Percentiles rank a stretch among this genome's conserved stretches.
phyloP scores from a whole-genome alignment of 2,113 vertebrate species.

The Sorex fumeus region DNA sequence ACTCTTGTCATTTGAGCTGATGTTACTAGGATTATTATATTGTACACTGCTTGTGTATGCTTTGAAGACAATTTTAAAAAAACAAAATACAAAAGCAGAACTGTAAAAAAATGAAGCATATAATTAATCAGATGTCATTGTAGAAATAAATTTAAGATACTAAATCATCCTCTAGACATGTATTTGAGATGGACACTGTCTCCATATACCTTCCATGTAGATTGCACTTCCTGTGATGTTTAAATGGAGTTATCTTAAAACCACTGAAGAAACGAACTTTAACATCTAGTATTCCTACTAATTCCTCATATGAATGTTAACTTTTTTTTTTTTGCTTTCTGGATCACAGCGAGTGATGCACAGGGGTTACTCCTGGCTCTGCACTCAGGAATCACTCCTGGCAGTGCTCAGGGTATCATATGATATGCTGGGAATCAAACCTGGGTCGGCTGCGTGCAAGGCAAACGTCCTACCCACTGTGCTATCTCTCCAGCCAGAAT shows the following conservation, averaged over 20 bases:
- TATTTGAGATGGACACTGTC: too few relatives aligned
- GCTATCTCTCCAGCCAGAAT: too few relatives aligned
- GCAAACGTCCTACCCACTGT: too few relatives aligned
- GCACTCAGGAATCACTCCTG: too few relatives aligned
- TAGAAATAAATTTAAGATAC: background rate
- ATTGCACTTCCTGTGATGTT: background rate
- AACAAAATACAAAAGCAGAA: background rate
- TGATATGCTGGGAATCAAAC: too few relatives aligned
- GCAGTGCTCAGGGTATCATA: too few relatives aligned
- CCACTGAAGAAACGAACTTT: background rate
- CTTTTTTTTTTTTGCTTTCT: too few relatives aligned
- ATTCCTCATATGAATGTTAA: background rate
- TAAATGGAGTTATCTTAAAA: slow-evolving; percentile 6
- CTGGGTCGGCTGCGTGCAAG: too few relatives aligned
- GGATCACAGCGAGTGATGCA: too few relatives aligned
- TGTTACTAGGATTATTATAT: background rate
- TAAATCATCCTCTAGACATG: background rate
- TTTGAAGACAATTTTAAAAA: background rate
- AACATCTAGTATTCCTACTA: background rate
- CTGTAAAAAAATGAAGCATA: background rate
- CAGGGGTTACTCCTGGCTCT: too few relatives aligned
- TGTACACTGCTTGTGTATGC: background rate
- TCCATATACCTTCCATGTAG: background rate
- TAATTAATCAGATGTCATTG: background rate
- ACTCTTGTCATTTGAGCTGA: slow-evolving; percentile 25